A percentile compares a stretch with the other conserved stretches of the same genome.
Evolutionary conservation across 1,140 invertebrate genomes (phyloP).

Genomic region (Wiebesia pumilae): DNA sequence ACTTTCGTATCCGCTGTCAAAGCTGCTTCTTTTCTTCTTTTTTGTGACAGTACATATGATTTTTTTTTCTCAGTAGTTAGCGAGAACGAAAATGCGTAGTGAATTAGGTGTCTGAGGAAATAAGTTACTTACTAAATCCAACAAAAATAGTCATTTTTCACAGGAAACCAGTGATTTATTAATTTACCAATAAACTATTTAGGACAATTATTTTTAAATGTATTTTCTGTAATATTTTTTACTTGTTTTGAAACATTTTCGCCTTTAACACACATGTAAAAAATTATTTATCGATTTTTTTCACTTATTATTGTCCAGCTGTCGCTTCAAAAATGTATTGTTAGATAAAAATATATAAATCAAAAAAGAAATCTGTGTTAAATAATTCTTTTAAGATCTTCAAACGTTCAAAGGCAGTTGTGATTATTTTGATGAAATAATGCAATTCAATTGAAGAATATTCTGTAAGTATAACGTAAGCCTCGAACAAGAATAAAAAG

Average conservation of each 20-base stretch:
- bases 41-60: background rate
- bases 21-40: slow-evolving; percentile 36
- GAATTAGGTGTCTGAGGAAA: background rate
- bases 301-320: too few relatives aligned
- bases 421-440: background rate
- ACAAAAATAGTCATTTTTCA: background rate
- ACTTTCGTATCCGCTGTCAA: slow-evolving; percentile 41
- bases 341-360: too few relatives aligned
- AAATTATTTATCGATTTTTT: too few relatives aligned
- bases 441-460: slow-evolving; percentile 8
- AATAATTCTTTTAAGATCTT: background rate
- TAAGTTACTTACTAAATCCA: background rate
- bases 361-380: background rate
- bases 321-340: too few relatives aligned
- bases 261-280: too few relatives aligned
- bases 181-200: background rate
- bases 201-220: background rate
- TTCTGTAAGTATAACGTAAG: background rate
- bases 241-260: too few relatives aligned
- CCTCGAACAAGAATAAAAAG: background rate
- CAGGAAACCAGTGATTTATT: background rate
- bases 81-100: background rate
- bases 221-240: too few relatives aligned
- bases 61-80: background rate
- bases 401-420: background rate